These are phyloP conservation scores for Dinoponera quadriceps DNA, from an alignment of 1,140 invertebrate species.

Conservation along the genomic window DNA sequence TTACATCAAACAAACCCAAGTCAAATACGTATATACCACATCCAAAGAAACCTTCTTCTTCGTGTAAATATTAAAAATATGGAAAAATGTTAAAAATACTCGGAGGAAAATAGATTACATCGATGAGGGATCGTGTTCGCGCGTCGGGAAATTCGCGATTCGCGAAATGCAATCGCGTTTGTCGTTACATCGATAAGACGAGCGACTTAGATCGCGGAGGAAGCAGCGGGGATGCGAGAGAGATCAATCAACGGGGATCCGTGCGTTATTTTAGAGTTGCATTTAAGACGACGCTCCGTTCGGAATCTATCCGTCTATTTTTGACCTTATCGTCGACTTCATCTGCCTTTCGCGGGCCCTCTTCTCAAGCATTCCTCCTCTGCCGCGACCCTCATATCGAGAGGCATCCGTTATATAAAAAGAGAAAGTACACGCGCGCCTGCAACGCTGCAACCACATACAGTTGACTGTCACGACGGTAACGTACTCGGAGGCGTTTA, in stretches of 20 bases:
- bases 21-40: too few relatives aligned
- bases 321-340: neutral
- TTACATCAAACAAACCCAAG: too few relatives aligned
- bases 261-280: neutral
- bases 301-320: neutral
- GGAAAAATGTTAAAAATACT: too few relatives aligned
- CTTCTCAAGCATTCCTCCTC: neutral
- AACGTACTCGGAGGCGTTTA: conserved; percentile 10
- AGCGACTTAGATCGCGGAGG: too few relatives aligned
- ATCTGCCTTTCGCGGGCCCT: neutral
- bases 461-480: conserved; percentile 21
- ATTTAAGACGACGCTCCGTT: neutral
- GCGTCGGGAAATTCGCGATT: too few relatives aligned
- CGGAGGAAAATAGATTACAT: too few relatives aligned
- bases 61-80: too few relatives aligned
- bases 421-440: conserved; percentile 53
- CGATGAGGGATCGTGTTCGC: too few relatives aligned
- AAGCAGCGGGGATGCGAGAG: neutral
- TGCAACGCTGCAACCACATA: conserved; percentile 58
- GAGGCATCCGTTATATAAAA: neutral
- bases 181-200: too few relatives aligned
- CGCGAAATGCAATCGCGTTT: too few relatives aligned
- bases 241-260: neutral
- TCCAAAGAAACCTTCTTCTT: too few relatives aligned
- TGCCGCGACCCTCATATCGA: neutral